Evolutionary conservation across 2,113 vertebrate species (phyloP).

Genomic region (Ursus arctos): DNA sequence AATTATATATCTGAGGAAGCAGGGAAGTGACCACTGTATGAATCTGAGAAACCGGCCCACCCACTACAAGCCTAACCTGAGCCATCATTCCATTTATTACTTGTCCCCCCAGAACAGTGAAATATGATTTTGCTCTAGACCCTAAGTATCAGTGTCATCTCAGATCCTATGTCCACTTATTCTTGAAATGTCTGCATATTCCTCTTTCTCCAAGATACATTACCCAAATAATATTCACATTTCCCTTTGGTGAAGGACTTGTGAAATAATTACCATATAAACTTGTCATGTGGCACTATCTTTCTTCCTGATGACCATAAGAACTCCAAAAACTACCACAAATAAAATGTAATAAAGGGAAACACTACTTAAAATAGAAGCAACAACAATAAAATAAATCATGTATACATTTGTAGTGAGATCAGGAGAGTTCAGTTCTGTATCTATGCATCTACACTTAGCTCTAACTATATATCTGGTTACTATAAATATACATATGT

Average conservation of each 20-base stretch:
- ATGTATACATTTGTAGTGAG: not conserved
- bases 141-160: not conserved
- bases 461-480: not conserved
- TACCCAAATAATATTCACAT: not conserved
- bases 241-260: not conserved
- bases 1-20: not conserved
- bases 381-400: not conserved
- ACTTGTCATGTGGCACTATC: not conserved
- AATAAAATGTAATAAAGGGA: not conserved
- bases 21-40: not conserved
- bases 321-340: not conserved
- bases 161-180: not conserved
- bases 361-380: not conserved
- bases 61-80: not conserved
- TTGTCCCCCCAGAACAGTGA: not conserved
- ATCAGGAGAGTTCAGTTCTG: not conserved
- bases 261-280: not conserved
- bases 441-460: not conserved
- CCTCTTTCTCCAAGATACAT: not conserved
- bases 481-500: not conserved
- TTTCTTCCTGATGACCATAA: not conserved
- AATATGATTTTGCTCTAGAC: not conserved
- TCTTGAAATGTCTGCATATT: not conserved
- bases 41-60: not conserved
- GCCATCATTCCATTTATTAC: not conserved